Evolutionary conservation across 1,140 invertebrate genomes (phyloP), one percentile per base, ranked within the genome.

Genomic region (Chymomyza costata): DNA sequence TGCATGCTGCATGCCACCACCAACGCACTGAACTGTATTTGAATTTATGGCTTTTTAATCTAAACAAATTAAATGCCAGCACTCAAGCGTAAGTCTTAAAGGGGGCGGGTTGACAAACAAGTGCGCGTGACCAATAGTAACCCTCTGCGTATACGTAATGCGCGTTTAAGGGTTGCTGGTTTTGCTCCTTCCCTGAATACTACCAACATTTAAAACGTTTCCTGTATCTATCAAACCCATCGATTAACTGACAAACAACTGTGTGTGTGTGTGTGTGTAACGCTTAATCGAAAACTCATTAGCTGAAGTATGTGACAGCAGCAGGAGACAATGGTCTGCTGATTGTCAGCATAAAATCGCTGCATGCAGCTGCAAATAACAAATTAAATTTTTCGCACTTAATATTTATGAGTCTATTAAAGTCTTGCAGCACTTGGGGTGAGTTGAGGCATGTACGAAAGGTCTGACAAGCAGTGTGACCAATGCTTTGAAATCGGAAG

Each of bases 281-380:
- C 73, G 71, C 73, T 71, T 80, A 73, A 80, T 80, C 67, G 73
- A 65, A 80, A 71, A 80, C 73, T 80, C 73, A 80, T 80, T 80
- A 80, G 67, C 19, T 45, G 19, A 18, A 32, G 40, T 31, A 2
- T 11, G 17, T 48, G n/a, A n/a, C n/a, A n/a, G n/a, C n/a, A n/a
- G n/a, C 46, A 59, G 46, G 21, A 57, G 16, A 46, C 53, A 65
- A 58, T 51, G 38, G 21, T 6, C 39, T 49, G 60, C 65, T 71
- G 66, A 76, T 65, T 57, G 67, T 52, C 61, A 53, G 54, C 61
- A 54, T 65, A 62, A 65, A 65, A 65, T 65, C 63, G 63, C 31
- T 48, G 56, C 49, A 48, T 80, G 71, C 71, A 78, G 71, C 73
- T 78, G 71, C 67, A 49, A 66, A n/a, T n/a, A n/a, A n/a, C n/a